These are phyloP conservation scores for Aradophagus sp. DNA, from an alignment of 1,140 invertebrate genomes.

Conservation along the genomic window DNA sequence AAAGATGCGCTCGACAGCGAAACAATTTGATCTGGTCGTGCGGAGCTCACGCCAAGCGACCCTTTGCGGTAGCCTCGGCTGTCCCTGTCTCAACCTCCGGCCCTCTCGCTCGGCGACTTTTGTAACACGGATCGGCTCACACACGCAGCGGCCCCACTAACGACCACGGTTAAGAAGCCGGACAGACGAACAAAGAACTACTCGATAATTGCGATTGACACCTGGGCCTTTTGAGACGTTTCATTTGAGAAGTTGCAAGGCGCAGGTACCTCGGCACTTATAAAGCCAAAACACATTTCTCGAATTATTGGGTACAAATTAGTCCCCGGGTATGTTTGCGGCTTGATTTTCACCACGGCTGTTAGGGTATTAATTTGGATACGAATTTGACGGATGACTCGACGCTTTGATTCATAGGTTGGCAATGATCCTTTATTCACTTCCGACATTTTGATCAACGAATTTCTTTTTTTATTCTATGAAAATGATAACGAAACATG, in stretches of 20 bases:
- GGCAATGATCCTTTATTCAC: no score
- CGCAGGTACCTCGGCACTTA: constrained; percentile 21
- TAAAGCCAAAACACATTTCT: constrained; percentile 24
- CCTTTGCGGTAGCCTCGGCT: constrained; percentile 47
- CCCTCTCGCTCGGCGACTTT: constrained; percentile 41
- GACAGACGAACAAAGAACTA: constrained; percentile 46
- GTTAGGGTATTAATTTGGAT: constrained; percentile 14
- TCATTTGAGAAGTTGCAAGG: constrained; percentile 35
- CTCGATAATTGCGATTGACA: constrained; percentile 52
- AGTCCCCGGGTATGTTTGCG: neutral
- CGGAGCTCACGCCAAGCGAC: constrained; percentile 44
- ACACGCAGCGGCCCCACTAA: constrained; percentile 49
- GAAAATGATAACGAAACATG: no score
- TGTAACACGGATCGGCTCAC: constrained; percentile 33
- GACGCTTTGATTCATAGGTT: no score
- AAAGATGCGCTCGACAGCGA: constrained; percentile 54
- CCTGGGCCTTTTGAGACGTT: constrained; percentile 39
- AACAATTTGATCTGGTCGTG: constrained; percentile 53
- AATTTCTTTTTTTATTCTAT: no score
- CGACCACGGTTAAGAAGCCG: constrained; percentile 61
- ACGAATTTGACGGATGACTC: constrained; percentile 1
- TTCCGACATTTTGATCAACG: no score
- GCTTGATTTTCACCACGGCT: constrained; percentile 1
- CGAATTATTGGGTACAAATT: constrained; percentile 26
- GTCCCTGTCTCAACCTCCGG: constrained; percentile 20